phyloP scores from a whole-genome alignment of 2,113 vertebrate species.

The Phoxinus phoxinus region DNA sequence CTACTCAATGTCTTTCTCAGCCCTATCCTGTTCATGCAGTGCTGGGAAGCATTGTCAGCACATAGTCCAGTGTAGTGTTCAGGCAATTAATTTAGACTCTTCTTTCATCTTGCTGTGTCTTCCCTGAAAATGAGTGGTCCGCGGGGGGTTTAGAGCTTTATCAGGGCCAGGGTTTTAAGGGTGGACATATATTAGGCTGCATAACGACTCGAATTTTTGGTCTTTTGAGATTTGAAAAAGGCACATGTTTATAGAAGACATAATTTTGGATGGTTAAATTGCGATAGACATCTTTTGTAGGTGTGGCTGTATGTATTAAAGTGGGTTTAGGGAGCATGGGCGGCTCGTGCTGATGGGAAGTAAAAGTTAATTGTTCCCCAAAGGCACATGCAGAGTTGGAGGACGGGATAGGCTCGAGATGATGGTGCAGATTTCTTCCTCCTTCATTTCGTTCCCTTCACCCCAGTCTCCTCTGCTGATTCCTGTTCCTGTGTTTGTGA shows the following conservation, averaged over 20 bases:
- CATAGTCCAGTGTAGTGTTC: slow-evolving; percentile 46
- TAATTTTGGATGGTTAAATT: slow-evolving; percentile 20
- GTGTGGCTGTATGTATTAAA: slow-evolving; percentile 44
- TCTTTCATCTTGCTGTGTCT: slow-evolving; percentile 29
- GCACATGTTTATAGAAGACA: slow-evolving; percentile 25
- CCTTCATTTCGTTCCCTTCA: background rate
- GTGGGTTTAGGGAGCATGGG: slow-evolving; percentile 36
- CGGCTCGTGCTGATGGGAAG: slow-evolving; percentile 55
- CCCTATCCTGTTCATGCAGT: slow-evolving; percentile 54
- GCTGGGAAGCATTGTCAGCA: slow-evolving; percentile 57
- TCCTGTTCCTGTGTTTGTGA: slow-evolving; percentile 31
- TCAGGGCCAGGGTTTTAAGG: slow-evolving; percentile 6
- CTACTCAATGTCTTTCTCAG: slow-evolving; percentile 55
- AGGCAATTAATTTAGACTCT: slow-evolving; percentile 54
- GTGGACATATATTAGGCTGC: slow-evolving; percentile 19
- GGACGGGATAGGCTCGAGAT: slow-evolving; percentile 41
- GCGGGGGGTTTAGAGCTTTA: background rate
- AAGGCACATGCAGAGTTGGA: slow-evolving; percentile 49
- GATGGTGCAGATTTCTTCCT: slow-evolving; percentile 44
- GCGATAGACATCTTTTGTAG: slow-evolving; percentile 41
- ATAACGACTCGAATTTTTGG: background rate
- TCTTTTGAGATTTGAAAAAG: slow-evolving; percentile 17
- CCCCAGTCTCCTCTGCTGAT: slow-evolving; percentile 9
- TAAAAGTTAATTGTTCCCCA: slow-evolving; percentile 61
- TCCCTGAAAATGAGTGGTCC: slow-evolving; percentile 32